Evolutionary conservation across 2,888 invertebrate genomes (phyloP), one percentile per base, ranked within the genome.

Genomic region (Theodoxus fluviatilis): DNA sequence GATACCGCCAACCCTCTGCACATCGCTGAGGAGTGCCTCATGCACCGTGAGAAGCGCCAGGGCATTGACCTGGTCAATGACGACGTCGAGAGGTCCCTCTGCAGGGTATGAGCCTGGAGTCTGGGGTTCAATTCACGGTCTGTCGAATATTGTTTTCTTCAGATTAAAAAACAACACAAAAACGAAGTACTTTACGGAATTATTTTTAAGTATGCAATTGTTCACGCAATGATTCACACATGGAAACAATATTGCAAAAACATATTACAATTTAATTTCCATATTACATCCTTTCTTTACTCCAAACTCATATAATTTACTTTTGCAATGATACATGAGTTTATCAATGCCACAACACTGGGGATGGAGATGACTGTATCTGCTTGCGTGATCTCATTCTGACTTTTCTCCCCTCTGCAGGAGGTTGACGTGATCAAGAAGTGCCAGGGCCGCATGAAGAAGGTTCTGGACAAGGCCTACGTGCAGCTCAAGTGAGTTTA

Each of bases 11-110:
- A 94, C 1, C 96, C 96, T 0, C 88, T 96, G 73, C 94, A 95
- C 79, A 94, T 96, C 74, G 94, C 94, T 25, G 95, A 96, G 88
- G 96, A 97, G 87, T 96, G 96, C 85, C 90, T 97, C 55, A 95
- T 96, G 87, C 93, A 95, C 84, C 90, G 96, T 70, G 96, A 96
- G 90, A 93, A 93, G 80, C 90, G 96, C 73, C 92, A 93, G 85
- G 94, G 94, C 65, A 90, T 94, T 79, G 96, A 97, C 87, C 91
- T 95, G 81, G 95, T 96, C 7, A 95, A 96, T 83, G 96, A 97
- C 82, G 90, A 92, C 64, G 93, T 94, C 35, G 96, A 97, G 85
- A 94, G 94, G 86, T 91, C 92, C 1, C 89, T 97, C 35, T 89
- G 96, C 28, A 91, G 91, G 82, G 87, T 87, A 76, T n/a, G n/a